Evolutionary conservation across 1,140 invertebrate species (phyloP).

Genomic region (Tetramorium alpestre): DNA sequence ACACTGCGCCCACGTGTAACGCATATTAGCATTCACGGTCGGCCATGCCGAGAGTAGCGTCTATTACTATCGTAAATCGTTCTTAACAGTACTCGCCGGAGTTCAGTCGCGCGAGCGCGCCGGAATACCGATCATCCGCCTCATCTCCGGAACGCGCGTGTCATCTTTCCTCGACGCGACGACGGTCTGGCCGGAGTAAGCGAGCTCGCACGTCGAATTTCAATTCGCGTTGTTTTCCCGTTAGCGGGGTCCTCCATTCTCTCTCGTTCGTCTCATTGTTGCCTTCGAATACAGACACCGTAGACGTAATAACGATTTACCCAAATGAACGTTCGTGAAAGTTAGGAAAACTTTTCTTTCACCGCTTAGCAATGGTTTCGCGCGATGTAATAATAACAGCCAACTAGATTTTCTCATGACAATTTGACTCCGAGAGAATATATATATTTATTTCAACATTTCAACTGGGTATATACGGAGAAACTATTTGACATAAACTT

Average conservation of each 20-base stretch:
- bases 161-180: conserved; percentile 2
- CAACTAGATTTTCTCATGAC: neutral
- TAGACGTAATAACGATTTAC: conserved; percentile 17
- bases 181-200: conserved; percentile 1
- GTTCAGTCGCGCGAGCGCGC: conserved; percentile 23
- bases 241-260: conserved; percentile 41
- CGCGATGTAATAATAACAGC: neutral
- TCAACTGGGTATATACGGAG: neutral
- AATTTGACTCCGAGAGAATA: neutral
- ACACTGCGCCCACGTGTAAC: conserved; percentile 77
- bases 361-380: neutral
- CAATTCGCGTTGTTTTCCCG: conserved; percentile 63
- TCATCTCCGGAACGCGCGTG: conserved; percentile 28
- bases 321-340: neutral
- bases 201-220: conserved; percentile 67
- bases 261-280: conserved; percentile 1
- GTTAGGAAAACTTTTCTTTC: neutral
- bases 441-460: neutral
- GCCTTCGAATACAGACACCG: conserved; percentile 30
- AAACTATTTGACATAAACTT: neutral
- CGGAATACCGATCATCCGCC: conserved; percentile 64
- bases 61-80: conserved; percentile 77
- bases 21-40: conserved; percentile 77
- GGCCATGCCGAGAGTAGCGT: conserved; percentile 42
- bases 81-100: conserved; percentile 63